Percentiles rank a stretch among this genome's conserved stretches.
These are phyloP conservation scores for Ophion ventricosus DNA, from an alignment of 2,888 invertebrate species.

Conservation along the genomic window DNA sequence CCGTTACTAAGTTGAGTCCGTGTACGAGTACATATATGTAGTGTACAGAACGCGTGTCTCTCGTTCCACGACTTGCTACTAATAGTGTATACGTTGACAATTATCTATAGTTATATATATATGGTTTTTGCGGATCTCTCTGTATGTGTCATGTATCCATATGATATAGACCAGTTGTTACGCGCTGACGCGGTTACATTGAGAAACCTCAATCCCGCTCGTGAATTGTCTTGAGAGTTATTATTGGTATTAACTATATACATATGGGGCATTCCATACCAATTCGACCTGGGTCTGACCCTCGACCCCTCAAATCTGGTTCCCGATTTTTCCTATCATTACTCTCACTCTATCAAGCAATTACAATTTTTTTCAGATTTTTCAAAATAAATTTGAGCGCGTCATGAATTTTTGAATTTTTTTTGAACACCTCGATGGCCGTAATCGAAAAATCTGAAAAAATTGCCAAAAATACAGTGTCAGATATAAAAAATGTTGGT, in stretches of 20 bases:
- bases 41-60: slow-evolving; percentile 48
- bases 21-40: slow-evolving; percentile 27
- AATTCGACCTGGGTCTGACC: too few species aligned
- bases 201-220: slow-evolving; percentile 14
- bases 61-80: slow-evolving; percentile 40
- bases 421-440: too few species aligned
- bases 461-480: too few species aligned
- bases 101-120: neutral
- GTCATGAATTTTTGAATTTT: too few species aligned
- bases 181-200: slow-evolving; percentile 12
- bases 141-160: neutral
- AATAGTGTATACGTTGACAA: slow-evolving; percentile 6
- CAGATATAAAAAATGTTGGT: too few species aligned
- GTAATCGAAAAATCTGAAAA: too few species aligned
- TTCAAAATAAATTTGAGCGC: too few species aligned
- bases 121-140: neutral
- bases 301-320: too few species aligned
- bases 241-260: slow-evolving; percentile 11
- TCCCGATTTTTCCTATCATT: too few species aligned
- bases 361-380: too few species aligned
- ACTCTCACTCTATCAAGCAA: too few species aligned
- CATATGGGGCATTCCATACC: neutral
- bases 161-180: slow-evolving; percentile 21
- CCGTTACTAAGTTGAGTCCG: slow-evolving; percentile 42
- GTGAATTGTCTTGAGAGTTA: slow-evolving; percentile 14